A percentile compares a stretch with the other conserved stretches of the same genome.
phyloP scores from a whole-genome alignment of 2,113 vertebrate species.

The Caloenas nicobarica region DNA sequence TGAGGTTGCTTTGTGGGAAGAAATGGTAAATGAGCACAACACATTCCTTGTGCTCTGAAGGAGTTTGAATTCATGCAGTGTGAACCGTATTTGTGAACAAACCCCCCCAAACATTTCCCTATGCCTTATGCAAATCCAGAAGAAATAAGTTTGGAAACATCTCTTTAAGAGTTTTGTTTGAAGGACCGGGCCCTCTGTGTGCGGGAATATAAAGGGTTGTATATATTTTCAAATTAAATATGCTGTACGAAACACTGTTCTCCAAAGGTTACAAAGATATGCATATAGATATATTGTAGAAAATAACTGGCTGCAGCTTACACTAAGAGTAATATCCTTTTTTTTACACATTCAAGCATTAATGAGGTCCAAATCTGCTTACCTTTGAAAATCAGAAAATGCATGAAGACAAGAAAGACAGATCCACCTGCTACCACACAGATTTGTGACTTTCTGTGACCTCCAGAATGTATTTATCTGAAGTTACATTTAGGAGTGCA shows the following conservation, averaged over 20 bases:
- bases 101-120: not conserved
- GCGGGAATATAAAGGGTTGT: not conserved
- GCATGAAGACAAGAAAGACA: not conserved
- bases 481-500: not conserved
- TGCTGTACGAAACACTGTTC: not conserved
- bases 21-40: not conserved
- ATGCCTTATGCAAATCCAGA: not conserved
- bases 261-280: not conserved
- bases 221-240: not conserved
- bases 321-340: not conserved
- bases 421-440: not conserved
- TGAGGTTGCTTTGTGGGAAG: not conserved
- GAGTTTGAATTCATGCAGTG: not conserved
- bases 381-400: not conserved
- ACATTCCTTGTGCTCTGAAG: not conserved
- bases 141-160: not conserved
- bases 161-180: not conserved
- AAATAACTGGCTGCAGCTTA: not conserved
- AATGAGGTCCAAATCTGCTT: not conserved
- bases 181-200: not conserved
- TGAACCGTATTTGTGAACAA: not conserved
- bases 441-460: not conserved
- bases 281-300: not conserved
- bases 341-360: not conserved
- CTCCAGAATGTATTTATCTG: not conserved